These are phyloP conservation scores for Salvelinus fontinalis DNA, from an alignment of 2,113 vertebrate genomes.

Conservation along the genomic window DNA sequence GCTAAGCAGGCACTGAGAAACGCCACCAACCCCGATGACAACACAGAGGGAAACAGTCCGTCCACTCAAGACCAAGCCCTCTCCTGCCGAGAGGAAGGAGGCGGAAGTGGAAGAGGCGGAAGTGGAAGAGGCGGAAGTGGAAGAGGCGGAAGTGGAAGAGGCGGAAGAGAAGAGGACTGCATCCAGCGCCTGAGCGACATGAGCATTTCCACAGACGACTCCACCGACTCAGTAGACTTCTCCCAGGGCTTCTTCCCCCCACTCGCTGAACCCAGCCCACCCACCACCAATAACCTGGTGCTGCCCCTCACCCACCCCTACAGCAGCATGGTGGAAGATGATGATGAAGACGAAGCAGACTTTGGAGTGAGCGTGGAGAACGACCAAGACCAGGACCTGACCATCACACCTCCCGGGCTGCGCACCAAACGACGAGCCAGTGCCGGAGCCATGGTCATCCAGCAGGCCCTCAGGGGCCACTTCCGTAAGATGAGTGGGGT, in stretches of 20 bases:
- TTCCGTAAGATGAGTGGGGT: slow-evolving; percentile 89
- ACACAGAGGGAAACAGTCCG: slow-evolving; percentile 5
- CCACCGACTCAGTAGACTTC: slow-evolving; percentile 72
- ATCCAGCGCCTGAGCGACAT: slow-evolving; percentile 88
- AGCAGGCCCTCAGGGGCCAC: slow-evolving; percentile 84
- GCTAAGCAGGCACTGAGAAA: slow-evolving; percentile 61
- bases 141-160: slow-evolving; percentile 35
- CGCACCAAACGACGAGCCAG: slow-evolving; percentile 80
- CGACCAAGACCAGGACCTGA: slow-evolving; percentile 69
- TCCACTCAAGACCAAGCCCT: slow-evolving; percentile 10
- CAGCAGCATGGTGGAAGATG: slow-evolving; percentile 79
- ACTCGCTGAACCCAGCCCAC: slow-evolving; percentile 68
- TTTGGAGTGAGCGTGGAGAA: slow-evolving; percentile 58
- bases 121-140: slow-evolving; percentile 35
- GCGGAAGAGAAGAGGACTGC: slow-evolving; percentile 53
- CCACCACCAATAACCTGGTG: slow-evolving; percentile 57
- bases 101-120: slow-evolving; percentile 9
- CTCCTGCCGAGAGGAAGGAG: not conserved
- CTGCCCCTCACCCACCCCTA: slow-evolving; percentile 73
- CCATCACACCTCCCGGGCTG: slow-evolving; percentile 76
- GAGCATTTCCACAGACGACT: slow-evolving; percentile 94
- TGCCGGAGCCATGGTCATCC: slow-evolving; percentile 79
- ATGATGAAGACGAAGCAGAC: slow-evolving; percentile 64
- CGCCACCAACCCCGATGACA: not conserved
- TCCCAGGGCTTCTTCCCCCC: slow-evolving; percentile 73